Conservation (phyloP, 2,888 invertebrate genomes). For the Chirona hameri region DNA sequence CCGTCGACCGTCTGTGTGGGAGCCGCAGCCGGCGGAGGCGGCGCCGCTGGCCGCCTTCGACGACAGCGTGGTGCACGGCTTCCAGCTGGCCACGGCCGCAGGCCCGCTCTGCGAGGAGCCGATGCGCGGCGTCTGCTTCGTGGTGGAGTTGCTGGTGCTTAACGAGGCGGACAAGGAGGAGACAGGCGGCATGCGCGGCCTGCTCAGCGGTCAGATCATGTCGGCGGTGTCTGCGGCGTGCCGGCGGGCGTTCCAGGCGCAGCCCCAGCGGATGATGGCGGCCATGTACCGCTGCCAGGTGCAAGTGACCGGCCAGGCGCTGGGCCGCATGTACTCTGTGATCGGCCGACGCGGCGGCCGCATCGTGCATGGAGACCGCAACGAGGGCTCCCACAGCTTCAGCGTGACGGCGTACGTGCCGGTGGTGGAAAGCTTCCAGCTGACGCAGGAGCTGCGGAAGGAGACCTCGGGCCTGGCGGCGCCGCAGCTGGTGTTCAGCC, state of each 20-base stretch:
- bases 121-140: conserved; percentile 89
- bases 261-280: conserved; percentile 84
- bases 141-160: conserved; percentile 75
- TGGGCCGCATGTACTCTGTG: conserved; percentile 82
- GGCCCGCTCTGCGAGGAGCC: conserved; percentile 98
- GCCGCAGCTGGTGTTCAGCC: conserved; percentile 92
- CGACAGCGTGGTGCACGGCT: conserved; percentile 69
- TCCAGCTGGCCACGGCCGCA: conserved; percentile 77
- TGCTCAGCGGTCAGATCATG: conserved; percentile 76
- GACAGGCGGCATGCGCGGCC: conserved; percentile 45
- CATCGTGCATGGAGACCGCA: conserved; percentile 82
- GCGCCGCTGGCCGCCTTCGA: conserved; percentile 35
- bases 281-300: conserved; percentile 89
- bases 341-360: conserved; percentile 82
- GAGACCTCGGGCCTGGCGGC: conserved; percentile 94
- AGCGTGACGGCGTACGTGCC: conserved; percentile 84
- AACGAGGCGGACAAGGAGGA: conserved; percentile 30
- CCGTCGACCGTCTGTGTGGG: conserved; percentile 50
- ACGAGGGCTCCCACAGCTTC: conserved; percentile 82
- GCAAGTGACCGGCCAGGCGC: conserved; percentile 57
- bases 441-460: conserved; percentile 81
- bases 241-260: conserved; percentile 55
- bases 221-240: conserved; percentile 65
- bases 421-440: conserved; percentile 93
- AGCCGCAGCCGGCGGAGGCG: conserved; percentile 12